A percentile compares a stretch with the other conserved stretches of the same genome.
These are phyloP conservation scores for Cynopterus brachyotis DNA, from an alignment of 2,113 vertebrate genomes.

Conservation along the genomic window DNA sequence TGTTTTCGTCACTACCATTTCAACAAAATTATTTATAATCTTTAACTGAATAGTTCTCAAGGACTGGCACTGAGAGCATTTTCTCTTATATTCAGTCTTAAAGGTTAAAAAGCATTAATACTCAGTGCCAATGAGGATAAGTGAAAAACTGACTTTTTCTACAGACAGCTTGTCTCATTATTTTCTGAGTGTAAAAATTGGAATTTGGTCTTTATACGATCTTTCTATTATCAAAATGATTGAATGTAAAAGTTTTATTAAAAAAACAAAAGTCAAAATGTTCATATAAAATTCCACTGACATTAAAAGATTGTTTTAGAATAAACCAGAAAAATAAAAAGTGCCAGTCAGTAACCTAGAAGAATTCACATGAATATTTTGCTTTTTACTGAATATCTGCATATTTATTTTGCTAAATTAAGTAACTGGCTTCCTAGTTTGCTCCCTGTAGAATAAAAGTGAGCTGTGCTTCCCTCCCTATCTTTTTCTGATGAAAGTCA, in stretches of 20 bases:
- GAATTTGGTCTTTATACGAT: neutral
- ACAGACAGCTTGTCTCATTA: neutral
- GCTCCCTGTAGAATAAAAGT: neutral
- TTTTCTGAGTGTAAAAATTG: neutral
- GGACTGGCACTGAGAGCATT: neutral
- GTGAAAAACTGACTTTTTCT: neutral
- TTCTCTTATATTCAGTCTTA: neutral
- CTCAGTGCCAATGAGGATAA: neutral
- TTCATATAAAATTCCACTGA: neutral
- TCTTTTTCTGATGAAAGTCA: neutral
- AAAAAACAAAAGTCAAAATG: slow-evolving; percentile 34
- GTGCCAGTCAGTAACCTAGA: neutral
- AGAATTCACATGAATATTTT: neutral
- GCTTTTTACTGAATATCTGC: neutral
- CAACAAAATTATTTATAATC: neutral
- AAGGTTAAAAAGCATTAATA: neutral
- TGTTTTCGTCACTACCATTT: neutral
- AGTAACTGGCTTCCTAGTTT: neutral
- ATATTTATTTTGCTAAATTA: neutral
- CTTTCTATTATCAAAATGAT: slow-evolving; percentile 3
- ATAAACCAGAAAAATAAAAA: slow-evolving; percentile 38
- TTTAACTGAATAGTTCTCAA: slow-evolving; percentile 23
- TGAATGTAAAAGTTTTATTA: slow-evolving; percentile 34
- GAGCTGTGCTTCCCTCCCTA: neutral
- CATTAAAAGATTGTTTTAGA: slow-evolving; percentile 11